Base-by-base conservation (phyloP, 1,140 invertebrate genomes). In the Drosophila cardini region DNA sequence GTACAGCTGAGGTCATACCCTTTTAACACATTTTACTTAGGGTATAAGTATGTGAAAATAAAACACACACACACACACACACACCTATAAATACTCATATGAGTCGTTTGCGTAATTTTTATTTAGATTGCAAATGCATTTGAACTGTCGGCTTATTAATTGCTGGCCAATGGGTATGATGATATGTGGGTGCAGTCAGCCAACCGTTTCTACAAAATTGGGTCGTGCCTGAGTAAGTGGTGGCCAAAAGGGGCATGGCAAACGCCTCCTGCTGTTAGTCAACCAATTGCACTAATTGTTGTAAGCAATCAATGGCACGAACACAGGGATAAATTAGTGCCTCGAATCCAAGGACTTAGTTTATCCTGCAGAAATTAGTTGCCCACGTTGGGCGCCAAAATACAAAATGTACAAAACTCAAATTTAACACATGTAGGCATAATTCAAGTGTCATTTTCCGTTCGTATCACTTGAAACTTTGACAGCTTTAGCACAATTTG, bases 31-130 rank as follows among this genome's bases (percentile, higher is more conserved):
- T 7, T 6, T 50, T 4, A 5, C 40, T 15, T n/a, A 50, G 60
- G 32, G 36, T 52, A 62, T 38, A 11, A 15, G 11, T 16, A 32
- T 30, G 10, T 15, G 10, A 10, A 13, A n/a, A 18, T 1, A 18
- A 16, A 7, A 4, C n/a, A n/a, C n/a, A n/a, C n/a, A n/a, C 21
- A 21, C 21, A 21, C 21, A 2, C 21, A 26, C 4, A 26, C 21
- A 26, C 21, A 26, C 21, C 21, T 5, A 38, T 5, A 38, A 38
- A 36, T 2, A 52, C n/a, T 15, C n/a, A 32, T 52, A 64, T 32
- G 56, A 21, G 65, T 65, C 71, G 71, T 73, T 69, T 73, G 71
- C 40, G 71, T 73, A 69, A 69, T 69, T 61, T 69, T 48, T 69
- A 73, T 69, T 69, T 73, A 38, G 48, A 61, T 73, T 62, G 50